Evolutionary conservation across 2,797 vertebrate species (phyloP).

Genomic region (Epinephelus awoara): DNA sequence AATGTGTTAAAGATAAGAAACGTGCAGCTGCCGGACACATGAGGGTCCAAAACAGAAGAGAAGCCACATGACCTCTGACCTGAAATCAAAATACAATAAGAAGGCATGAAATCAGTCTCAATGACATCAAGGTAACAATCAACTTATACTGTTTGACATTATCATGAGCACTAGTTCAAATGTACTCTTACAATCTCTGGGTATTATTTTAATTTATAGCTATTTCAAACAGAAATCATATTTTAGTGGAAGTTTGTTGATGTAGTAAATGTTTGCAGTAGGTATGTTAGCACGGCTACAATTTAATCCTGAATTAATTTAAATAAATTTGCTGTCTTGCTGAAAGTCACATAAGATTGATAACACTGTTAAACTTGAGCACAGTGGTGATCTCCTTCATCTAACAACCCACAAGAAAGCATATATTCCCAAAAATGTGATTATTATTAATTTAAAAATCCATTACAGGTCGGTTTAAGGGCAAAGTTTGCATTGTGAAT

Average conservation of each 20-base stretch:
- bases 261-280: background rate
- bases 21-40: constrained; percentile 31
- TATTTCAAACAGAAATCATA: too few species aligned
- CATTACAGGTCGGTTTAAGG: background rate
- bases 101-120: constrained; percentile 43
- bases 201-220: background rate
- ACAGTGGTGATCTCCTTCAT: too few species aligned
- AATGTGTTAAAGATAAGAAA: constrained; percentile 17
- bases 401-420: too few species aligned
- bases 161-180: constrained; percentile 2
- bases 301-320: background rate
- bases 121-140: constrained; percentile 16
- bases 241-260: background rate
- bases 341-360: background rate
- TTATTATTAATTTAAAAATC: background rate
- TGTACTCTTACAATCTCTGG: background rate
- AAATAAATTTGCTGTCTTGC: background rate
- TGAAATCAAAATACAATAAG: constrained; percentile 20
- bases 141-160: constrained; percentile 7
- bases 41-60: constrained; percentile 13
- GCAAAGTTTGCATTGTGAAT: background rate
- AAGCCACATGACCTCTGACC: constrained; percentile 27
- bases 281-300: background rate
- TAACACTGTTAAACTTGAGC: background rate
- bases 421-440: background rate